Percentiles rank a stretch among this genome's conserved stretches.
Conservation (phyloP, 1,140 invertebrate species). For the Chelonus insularis region DNA sequence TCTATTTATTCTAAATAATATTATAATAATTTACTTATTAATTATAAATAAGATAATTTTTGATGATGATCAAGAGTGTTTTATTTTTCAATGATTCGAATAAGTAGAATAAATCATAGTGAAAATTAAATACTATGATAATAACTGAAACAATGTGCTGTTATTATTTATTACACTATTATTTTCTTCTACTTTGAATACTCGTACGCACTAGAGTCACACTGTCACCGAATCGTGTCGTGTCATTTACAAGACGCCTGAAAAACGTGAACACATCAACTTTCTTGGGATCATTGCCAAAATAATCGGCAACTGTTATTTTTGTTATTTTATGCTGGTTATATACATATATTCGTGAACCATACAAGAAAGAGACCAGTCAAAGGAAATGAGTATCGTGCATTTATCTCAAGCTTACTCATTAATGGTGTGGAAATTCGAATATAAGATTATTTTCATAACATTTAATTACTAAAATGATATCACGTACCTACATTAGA, state of each 20-base stretch:
- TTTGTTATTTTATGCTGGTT: conserved; percentile 30
- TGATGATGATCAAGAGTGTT: too few relatives aligned
- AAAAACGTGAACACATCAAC: conserved; percentile 22
- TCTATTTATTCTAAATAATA: background rate
- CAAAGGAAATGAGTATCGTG: conserved; percentile 11
- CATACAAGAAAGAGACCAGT: conserved; percentile 1
- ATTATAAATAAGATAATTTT: too few relatives aligned
- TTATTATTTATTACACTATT: background rate
- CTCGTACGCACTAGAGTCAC: background rate
- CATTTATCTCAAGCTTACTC: conserved; percentile 19
- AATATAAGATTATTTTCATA: conserved; percentile 23
- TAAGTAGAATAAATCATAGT: too few relatives aligned
- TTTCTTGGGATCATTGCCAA: conserved; percentile 40
- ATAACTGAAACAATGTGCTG: background rate
- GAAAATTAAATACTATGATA: too few relatives aligned
- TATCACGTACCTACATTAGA: conserved; percentile 6
- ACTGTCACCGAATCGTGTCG: conserved; percentile 6
- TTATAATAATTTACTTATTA: too few relatives aligned
- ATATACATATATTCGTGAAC: background rate
- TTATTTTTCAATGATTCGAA: too few relatives aligned
- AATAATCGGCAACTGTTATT: conserved; percentile 44
- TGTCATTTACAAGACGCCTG: conserved; percentile 9
- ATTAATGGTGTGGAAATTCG: conserved; percentile 26
- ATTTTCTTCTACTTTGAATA: background rate
- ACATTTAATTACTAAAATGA: conserved; percentile 25